A percentile compares a stretch with the other conserved stretches of the same genome.
These are phyloP conservation scores for Parasteatoda tepidariorum DNA, from an alignment of 1,140 invertebrate species.

Conservation along the genomic window DNA sequence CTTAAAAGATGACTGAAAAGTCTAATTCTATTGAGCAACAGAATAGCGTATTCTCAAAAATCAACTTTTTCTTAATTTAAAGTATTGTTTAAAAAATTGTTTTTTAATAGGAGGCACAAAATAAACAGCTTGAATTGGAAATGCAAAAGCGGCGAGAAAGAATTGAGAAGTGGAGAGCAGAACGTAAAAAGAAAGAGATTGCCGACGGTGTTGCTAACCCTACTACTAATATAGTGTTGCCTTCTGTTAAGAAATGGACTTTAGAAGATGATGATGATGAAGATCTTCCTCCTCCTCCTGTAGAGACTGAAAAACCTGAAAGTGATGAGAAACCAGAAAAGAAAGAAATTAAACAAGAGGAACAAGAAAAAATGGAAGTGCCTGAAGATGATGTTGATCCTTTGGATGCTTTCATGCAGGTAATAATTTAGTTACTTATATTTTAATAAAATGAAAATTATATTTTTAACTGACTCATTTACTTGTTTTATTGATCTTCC, in stretches of 20 bases:
- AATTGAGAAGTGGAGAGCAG: conserved; percentile 91
- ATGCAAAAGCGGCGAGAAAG: conserved; percentile 96
- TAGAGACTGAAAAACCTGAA: conserved; percentile 63
- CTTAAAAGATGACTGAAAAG: no score
- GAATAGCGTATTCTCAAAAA: no score
- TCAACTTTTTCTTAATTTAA: no score
- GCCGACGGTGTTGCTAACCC: conserved; percentile 63
- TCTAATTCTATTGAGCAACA: no score
- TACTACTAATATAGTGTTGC: conserved; percentile 22
- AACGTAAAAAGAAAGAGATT: conserved; percentile 84
- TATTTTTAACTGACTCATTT: background rate
- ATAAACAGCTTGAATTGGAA: conserved; percentile 89
- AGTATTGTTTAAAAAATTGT: conserved; percentile 59
- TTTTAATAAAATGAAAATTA: background rate
- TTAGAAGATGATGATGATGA: conserved; percentile 70
- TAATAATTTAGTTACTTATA: conserved; percentile 64
- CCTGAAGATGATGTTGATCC: conserved; percentile 86
- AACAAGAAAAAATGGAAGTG: conserved; percentile 81
- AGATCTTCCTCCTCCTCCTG: conserved; percentile 61
- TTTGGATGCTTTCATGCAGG: conserved; percentile 96
- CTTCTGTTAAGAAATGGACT: conserved; percentile 66
- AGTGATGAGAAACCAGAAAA: conserved; percentile 68
- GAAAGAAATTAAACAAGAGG: conserved; percentile 59
- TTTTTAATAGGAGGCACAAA: conserved; percentile 72
- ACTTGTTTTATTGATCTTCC: background rate